Evolutionary conservation across 92 coral and sea anemone genomes (phyloP).

Genomic region (Parazoanthus darwini): DNA sequence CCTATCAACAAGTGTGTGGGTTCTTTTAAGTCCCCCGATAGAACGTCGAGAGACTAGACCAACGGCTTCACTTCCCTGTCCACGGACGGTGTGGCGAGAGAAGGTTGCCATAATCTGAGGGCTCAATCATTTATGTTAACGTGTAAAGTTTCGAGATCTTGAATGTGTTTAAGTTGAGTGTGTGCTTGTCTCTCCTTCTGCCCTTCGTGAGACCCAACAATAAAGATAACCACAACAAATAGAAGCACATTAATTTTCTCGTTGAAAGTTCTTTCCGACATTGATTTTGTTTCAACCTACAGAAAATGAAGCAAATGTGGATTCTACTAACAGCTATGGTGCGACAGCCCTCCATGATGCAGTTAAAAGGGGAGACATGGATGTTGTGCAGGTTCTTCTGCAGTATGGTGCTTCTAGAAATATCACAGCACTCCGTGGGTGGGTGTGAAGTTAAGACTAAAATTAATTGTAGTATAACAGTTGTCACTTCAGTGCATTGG

Average conservation of each 20-base stretch:
- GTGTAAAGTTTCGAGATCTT: too few relatives aligned
- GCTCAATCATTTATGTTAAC: too few relatives aligned
- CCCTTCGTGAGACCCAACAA: not conserved
- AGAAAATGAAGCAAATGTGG: conserved; percentile 80
- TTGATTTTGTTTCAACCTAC: not conserved
- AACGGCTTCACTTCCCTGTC: too few relatives aligned
- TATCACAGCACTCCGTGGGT: conserved; percentile 76
- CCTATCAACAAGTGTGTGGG: too few relatives aligned
- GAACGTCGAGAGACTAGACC: too few relatives aligned
- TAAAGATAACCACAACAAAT: too few relatives aligned
- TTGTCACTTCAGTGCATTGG: too few relatives aligned
- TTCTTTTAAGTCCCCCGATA: too few relatives aligned
- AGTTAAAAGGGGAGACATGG: conserved; percentile 73
- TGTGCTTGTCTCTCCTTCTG: too few relatives aligned
- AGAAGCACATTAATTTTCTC: not conserved
- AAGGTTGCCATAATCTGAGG: too few relatives aligned
- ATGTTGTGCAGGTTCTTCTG: conserved; percentile 65
- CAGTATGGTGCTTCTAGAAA: conserved; percentile 78
- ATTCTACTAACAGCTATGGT: conserved; percentile 71
- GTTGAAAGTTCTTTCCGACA: not conserved
- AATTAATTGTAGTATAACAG: not conserved
- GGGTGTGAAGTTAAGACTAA: not conserved
- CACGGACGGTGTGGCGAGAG: too few relatives aligned
- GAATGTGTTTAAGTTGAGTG: too few relatives aligned
- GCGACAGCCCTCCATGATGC: conserved; percentile 94